Evolutionary conservation across 2,888 invertebrate species (phyloP).

Genomic region (Tryphoninae sp.): DNA sequence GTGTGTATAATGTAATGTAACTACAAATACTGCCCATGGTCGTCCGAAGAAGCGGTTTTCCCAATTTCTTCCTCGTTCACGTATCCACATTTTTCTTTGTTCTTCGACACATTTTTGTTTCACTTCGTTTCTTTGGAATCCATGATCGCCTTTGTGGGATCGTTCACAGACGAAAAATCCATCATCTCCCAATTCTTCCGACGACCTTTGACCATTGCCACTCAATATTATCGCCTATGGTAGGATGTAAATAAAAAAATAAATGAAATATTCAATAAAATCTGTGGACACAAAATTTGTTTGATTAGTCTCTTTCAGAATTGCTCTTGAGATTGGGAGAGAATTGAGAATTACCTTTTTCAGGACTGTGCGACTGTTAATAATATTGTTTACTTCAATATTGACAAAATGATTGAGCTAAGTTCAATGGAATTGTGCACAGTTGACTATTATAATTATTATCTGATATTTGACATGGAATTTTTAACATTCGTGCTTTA

Average conservation of each 20-base stretch:
- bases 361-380: no score
- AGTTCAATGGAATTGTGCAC: background rate
- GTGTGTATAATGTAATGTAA: slow-evolving; percentile 71
- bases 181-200: slow-evolving; percentile 68
- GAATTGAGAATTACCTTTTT: background rate
- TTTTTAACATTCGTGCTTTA: no score
- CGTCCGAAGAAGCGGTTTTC: slow-evolving; percentile 69
- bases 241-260: slow-evolving; percentile 77
- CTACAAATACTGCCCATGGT: slow-evolving; percentile 73
- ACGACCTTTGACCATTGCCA: slow-evolving; percentile 75
- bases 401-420: no score
- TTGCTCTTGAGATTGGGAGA: background rate
- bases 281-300: slow-evolving; percentile 65
- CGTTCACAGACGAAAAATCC: slow-evolving; percentile 1
- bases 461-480: no score
- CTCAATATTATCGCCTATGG: slow-evolving; percentile 75
- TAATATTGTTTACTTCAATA: no score
- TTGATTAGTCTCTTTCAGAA: slow-evolving; percentile 22
- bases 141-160: no score
- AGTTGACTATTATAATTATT: background rate
- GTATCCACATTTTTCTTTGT: background rate
- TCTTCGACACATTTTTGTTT: background rate
- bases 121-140: background rate
- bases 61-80: slow-evolving; percentile 5
- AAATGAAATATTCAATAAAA: slow-evolving; percentile 67